Percentiles rank a stretch among this genome's conserved stretches.
phyloP scores from a whole-genome alignment of 2,113 vertebrate genomes.

The Sprattus sprattus region DNA sequence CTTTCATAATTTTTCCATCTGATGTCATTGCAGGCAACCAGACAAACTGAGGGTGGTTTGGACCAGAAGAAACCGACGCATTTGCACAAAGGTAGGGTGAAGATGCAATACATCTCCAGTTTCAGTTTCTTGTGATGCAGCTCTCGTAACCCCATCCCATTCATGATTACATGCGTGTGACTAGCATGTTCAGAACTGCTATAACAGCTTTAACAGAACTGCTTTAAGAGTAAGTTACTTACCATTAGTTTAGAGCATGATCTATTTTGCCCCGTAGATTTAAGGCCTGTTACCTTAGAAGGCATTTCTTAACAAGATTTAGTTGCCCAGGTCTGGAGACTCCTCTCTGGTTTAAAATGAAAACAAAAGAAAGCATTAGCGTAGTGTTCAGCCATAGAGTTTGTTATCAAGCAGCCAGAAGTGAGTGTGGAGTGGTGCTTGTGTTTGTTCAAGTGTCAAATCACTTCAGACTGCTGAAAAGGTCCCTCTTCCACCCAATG shows the following conservation, averaged over 20 bases:
- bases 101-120: background rate
- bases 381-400: background rate
- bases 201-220: background rate
- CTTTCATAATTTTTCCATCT: background rate
- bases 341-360: background rate
- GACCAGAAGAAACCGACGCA: constrained; percentile 81
- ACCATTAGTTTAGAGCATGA: background rate
- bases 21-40: constrained; percentile 77
- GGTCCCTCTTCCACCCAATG: background rate
- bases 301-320: background rate
- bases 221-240: background rate
- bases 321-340: background rate
- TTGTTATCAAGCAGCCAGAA: background rate
- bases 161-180: background rate
- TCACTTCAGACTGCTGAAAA: background rate
- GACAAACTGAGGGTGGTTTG: constrained; percentile 87
- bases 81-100: constrained; percentile 80
- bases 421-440: background rate
- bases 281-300: background rate
- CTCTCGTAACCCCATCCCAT: background rate
- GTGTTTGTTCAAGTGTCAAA: background rate
- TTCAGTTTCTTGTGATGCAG: background rate
- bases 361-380: background rate
- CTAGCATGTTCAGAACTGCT: background rate
- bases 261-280: background rate